phyloP scores from a whole-genome alignment of 2,888 invertebrate genomes.

The Hyppa rectilinea region DNA sequence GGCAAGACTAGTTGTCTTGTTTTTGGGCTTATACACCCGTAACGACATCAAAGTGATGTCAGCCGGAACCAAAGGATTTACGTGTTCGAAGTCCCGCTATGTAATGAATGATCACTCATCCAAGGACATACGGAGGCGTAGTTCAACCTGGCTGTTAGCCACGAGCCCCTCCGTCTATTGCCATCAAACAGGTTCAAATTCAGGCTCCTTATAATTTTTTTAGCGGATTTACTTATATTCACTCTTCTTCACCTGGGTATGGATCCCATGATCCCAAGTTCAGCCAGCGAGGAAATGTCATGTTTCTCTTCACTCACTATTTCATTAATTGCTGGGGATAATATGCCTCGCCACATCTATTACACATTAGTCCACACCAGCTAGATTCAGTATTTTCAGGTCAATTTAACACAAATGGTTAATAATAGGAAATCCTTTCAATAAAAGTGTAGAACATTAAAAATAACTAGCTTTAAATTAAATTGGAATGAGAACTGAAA shows the following conservation, averaged over 20 bases:
- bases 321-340: neutral
- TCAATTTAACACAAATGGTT: neutral
- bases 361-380: neutral
- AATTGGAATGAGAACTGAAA: constrained; percentile 35
- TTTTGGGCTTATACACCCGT: neutral
- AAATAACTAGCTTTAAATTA: constrained; percentile 20
- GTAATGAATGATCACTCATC: neutral
- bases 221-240: too few relatives aligned
- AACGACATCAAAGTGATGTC: neutral
- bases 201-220: neutral
- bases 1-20: neutral
- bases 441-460: constrained; percentile 1
- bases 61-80: neutral
- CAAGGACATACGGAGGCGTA: too few relatives aligned
- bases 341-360: neutral
- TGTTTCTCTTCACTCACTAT: neutral
- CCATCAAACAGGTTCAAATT: neutral
- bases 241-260: neutral
- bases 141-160: too few relatives aligned
- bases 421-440: neutral
- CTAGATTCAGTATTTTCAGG: neutral
- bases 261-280: neutral
- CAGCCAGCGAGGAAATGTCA: neutral
- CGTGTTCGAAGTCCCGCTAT: neutral
- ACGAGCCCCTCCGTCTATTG: neutral